Evolutionary conservation across 1,140 invertebrate species (phyloP), one percentile per base, ranked within the genome.

Genomic region (Gryon sp.): DNA sequence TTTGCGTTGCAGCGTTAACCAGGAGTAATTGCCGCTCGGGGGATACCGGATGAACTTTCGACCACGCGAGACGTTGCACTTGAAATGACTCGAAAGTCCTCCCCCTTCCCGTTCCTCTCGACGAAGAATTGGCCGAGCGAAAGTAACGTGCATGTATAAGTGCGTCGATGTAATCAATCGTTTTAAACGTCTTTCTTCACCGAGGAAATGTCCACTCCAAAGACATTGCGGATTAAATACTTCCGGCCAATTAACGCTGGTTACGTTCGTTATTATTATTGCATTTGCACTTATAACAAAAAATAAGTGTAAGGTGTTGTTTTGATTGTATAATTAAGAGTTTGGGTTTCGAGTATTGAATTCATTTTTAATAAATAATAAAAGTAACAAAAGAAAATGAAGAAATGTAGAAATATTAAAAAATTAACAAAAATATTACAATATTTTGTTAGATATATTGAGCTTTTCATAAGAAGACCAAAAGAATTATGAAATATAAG

Each of bases 41-140:
- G 74, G 65, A 76, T 81, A 65, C 60, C 70, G 74, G 75, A 78
- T 83, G 78, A 83, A 84, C 82, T 84, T 84, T 84, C 80, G 76
- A 82, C 65, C 53, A 74, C 74, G 80, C 52, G 70, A 70, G 52
- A 73, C 53, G 75, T 76, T 76, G 65, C 66, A 70, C 65, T 76
- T 76, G 60, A 76, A 66, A 70, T 48, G 59, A 69, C 50, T 78
- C 32, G 80, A 81, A 81, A 81, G 80, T 78, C 70, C 41, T 55
- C 38, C 14, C 32, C n/a, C 48, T 73, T 69, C 34, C 70, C 41
- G 53, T 32, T 19, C 32, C n/a, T 48, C 69, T 69, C 34, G 36
- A 63, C 50, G 7, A 41, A 62, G 45, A 76, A 65, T 62, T 48
- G 45, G n/a, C 48, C 38, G 52, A 81, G 79, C 74, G 84, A 84